Evolutionary conservation across 1,140 invertebrate genomes (phyloP).

Genomic region (Musca domestica): DNA sequence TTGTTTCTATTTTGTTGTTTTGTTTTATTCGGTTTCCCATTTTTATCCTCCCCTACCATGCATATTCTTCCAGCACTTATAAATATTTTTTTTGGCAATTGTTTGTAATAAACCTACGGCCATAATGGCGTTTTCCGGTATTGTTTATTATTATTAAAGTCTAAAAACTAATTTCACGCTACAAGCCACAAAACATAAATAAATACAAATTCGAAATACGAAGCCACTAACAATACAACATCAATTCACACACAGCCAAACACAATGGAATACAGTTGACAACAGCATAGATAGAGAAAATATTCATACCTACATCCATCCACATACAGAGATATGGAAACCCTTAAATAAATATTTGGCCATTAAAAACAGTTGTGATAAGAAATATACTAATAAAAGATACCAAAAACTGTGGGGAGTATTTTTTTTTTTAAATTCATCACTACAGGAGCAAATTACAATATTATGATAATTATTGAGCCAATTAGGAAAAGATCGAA

Average conservation of each 20-base stretch:
- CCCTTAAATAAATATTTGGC: no score
- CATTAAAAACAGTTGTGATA: no score
- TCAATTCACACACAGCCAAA: not conserved
- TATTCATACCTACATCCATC: no score
- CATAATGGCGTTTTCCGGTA: slow-evolving; percentile 7
- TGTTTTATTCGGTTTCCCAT: not conserved
- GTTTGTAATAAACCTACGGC: slow-evolving; percentile 13
- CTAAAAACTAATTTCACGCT: slow-evolving; percentile 22
- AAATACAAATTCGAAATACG: slow-evolving; percentile 4
- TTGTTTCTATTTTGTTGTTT: not conserved
- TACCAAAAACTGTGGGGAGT: no score
- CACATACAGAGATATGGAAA: no score
- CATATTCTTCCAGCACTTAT: not conserved
- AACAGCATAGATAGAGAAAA: no score
- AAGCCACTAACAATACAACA: not conserved
- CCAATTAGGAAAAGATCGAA: no score
- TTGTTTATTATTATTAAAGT: slow-evolving; percentile 21
- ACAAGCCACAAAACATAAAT: slow-evolving; percentile 19
- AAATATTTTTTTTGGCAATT: slow-evolving; percentile 3
- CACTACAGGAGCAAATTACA: no score
- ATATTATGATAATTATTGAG: no score
- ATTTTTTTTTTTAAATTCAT: no score
- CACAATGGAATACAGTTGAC: no score
- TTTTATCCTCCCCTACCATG: not conserved
- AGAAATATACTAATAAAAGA: no score